These are phyloP conservation scores for Aphidius gifuensis DNA, from an alignment of 1,140 invertebrate species.

Conservation along the genomic window DNA sequence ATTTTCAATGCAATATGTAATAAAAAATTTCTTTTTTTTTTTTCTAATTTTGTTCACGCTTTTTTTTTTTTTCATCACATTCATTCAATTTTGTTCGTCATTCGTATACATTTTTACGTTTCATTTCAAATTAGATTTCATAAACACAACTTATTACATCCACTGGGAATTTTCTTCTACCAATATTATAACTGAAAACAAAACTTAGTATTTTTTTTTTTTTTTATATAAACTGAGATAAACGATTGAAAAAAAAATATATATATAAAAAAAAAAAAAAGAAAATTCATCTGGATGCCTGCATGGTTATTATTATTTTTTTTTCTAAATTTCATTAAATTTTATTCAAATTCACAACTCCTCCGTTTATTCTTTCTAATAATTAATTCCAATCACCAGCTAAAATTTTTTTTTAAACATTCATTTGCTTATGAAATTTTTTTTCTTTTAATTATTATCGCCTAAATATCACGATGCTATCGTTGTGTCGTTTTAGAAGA, in stretches of 20 bases:
- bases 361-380: constrained; percentile 5
- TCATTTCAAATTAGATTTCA: too few species aligned
- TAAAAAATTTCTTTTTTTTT: constrained; percentile 18
- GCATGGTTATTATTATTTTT: constrained; percentile 34
- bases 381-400: background rate
- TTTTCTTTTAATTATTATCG: constrained; percentile 37
- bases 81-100: background rate
- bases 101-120: too few species aligned
- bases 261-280: constrained; percentile 42
- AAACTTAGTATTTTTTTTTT: too few species aligned
- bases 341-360: constrained; percentile 6
- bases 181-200: too few species aligned
- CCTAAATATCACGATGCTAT: constrained; percentile 51
- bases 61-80: too few species aligned
- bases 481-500: constrained; percentile 25
- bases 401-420: constrained; percentile 22
- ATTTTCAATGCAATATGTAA: constrained; percentile 16
- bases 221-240: too few species aligned
- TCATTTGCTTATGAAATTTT: constrained; percentile 18
- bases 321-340: too few species aligned
- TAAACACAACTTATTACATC: too few species aligned
- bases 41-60: constrained; percentile 4
- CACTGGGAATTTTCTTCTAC: too few species aligned
- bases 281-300: constrained; percentile 47
- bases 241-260: constrained; percentile 28